Conservation (phyloP, 2,113 vertebrate species). For the Platanista minor region DNA sequence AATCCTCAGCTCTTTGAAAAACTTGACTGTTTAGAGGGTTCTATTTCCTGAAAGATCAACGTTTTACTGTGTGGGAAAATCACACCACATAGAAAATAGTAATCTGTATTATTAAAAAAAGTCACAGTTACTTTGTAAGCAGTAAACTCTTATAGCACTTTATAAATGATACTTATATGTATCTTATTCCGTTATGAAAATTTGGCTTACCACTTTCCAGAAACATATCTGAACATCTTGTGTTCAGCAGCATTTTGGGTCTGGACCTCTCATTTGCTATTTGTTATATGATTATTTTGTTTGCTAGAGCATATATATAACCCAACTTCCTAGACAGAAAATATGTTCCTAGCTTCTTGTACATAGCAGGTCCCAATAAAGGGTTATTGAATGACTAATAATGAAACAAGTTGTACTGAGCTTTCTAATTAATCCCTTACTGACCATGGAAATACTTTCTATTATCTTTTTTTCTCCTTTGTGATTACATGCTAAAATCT, state of each 20-base stretch:
- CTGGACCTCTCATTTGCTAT: background rate
- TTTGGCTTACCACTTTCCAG: background rate
- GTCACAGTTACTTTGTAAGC: slow-evolving; percentile 18
- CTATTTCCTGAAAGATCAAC: background rate
- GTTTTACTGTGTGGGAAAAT: background rate
- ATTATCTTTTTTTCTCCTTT: background rate
- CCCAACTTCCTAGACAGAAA: background rate
- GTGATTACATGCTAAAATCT: slow-evolving; percentile 9
- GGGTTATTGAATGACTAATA: slow-evolving; percentile 40
- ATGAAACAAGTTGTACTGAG: background rate
- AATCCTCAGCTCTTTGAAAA: background rate
- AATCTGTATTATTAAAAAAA: slow-evolving; percentile 19
- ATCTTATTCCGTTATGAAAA: background rate
- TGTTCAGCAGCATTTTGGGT: background rate
- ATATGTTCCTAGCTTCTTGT: background rate
- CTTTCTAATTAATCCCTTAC: slow-evolving; percentile 52
- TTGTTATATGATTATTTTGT: background rate
- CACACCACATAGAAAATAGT: background rate
- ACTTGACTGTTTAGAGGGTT: background rate
- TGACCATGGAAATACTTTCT: slow-evolving; percentile 24
- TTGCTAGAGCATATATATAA: background rate
- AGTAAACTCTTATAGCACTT: background rate
- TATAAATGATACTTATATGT: slow-evolving; percentile 16
- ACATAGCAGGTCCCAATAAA: background rate
- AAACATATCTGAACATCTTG: background rate